Evolutionary conservation across 2,113 vertebrate species (phyloP).

Genomic region (Neolamprologus cancellatus): DNA sequence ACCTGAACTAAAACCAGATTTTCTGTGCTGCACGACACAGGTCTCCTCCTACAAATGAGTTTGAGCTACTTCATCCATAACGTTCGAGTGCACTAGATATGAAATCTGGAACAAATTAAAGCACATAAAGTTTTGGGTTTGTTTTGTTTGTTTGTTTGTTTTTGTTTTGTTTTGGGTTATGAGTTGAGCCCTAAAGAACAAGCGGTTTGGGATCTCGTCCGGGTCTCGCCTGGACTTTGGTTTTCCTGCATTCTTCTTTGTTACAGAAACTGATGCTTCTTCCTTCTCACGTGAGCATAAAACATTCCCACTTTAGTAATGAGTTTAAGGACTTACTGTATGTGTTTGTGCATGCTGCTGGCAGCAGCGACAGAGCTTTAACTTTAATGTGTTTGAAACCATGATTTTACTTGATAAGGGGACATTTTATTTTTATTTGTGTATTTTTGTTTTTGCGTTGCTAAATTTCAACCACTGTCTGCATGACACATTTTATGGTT

Average conservation of each 20-base stretch:
- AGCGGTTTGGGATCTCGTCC: neutral
- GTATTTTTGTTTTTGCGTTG: neutral
- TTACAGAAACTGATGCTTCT: conserved; percentile 20
- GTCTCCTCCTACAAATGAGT: neutral
- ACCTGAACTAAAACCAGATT: neutral
- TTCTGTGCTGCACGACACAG: conserved; percentile 9
- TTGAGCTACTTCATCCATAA: neutral
- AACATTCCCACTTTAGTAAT: neutral
- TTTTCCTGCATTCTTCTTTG: conserved; percentile 1
- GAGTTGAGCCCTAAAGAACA: neutral
- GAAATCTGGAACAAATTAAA: neutral
- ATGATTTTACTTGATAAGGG: neutral
- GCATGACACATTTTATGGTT: neutral
- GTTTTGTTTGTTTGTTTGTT: neutral
- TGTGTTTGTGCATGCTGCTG: neutral
- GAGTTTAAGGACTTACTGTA: neutral
- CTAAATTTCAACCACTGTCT: neutral
- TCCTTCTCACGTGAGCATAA: conserved; percentile 28
- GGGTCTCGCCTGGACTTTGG: neutral
- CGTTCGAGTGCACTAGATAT: neutral
- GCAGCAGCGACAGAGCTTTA: neutral
- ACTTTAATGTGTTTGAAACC: neutral
- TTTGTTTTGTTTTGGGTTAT: neutral
- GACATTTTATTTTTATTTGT: neutral
- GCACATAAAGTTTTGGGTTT: neutral